These are phyloP conservation scores for Priocnemis perturbator DNA, from an alignment of 2,888 invertebrate species.

Conservation along the genomic window DNA sequence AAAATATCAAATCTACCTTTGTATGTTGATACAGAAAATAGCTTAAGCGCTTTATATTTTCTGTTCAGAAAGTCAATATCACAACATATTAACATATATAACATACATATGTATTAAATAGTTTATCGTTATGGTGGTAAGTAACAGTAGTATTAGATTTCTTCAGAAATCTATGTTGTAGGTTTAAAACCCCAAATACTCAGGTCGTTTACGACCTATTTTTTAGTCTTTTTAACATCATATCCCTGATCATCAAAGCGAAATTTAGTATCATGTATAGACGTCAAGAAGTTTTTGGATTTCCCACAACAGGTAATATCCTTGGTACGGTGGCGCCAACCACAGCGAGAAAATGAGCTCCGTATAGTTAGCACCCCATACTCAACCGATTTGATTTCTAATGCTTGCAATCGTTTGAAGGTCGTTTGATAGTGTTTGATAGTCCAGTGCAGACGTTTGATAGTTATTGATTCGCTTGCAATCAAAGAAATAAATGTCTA, in stretches of 20 bases:
- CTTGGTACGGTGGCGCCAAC: too few relatives aligned
- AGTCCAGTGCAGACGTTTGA: too few relatives aligned
- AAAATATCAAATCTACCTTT: neutral
- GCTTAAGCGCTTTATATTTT: neutral
- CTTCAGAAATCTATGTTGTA: slow-evolving; percentile 13
- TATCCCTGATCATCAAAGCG: slow-evolving; percentile 92
- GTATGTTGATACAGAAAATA: too few relatives aligned
- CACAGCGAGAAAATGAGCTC: too few relatives aligned
- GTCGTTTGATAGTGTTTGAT: too few relatives aligned
- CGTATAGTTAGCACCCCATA: too few relatives aligned
- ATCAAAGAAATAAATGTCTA: too few relatives aligned
- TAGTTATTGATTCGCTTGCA: too few relatives aligned
- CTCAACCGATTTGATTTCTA: too few relatives aligned
- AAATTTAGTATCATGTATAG: slow-evolving; percentile 92
- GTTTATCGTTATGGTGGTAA: neutral
- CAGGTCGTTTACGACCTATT: slow-evolving; percentile 92
- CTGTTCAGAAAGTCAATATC: neutral
- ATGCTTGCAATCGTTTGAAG: too few relatives aligned
- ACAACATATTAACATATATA: too few relatives aligned
- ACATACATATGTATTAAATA: too few relatives aligned
- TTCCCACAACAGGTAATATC: slow-evolving; percentile 88
- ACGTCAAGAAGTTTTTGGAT: slow-evolving; percentile 91
- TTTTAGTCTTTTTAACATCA: slow-evolving; percentile 95
- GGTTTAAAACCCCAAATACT: slow-evolving; percentile 86
- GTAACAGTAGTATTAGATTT: neutral